Percentiles rank a stretch among this genome's conserved stretches.
phyloP scores from a whole-genome alignment of 2,113 vertebrate genomes.

The Phycodurus eques region DNA sequence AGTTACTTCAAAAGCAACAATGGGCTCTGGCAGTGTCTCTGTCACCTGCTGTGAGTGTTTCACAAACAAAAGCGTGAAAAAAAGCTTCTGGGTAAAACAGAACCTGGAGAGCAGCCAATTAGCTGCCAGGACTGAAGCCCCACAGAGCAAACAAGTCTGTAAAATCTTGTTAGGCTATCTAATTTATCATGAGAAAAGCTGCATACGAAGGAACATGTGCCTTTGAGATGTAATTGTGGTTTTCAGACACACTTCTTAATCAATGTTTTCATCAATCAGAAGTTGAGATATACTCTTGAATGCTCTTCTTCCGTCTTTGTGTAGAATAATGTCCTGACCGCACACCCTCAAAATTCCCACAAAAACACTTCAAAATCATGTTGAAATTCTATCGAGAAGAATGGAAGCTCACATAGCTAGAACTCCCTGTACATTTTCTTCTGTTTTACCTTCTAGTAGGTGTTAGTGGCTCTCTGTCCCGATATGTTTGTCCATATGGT shows the following conservation, averaged over 20 bases:
- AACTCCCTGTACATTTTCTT: neutral
- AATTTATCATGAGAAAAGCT: constrained; percentile 21
- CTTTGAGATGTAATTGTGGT: neutral
- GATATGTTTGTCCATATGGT: neutral
- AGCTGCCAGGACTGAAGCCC: constrained; percentile 24
- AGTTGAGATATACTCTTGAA: neutral
- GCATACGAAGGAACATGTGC: neutral
- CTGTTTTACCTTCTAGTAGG: neutral
- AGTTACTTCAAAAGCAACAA: constrained; percentile 18
- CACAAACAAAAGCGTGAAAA: constrained; percentile 28
- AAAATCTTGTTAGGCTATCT: constrained; percentile 25
- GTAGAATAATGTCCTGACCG: neutral
- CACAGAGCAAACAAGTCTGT: neutral
- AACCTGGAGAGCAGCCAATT: constrained; percentile 40
- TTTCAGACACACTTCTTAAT: neutral
- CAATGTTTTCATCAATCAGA: neutral
- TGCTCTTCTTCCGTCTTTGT: neutral
- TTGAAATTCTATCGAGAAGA: neutral
- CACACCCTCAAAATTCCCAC: neutral
- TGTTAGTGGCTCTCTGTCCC: neutral
- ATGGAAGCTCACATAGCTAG: neutral
- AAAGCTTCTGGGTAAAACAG: constrained; percentile 25
- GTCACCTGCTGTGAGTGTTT: constrained; percentile 34
- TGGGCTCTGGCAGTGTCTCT: constrained; percentile 18
- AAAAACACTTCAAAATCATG: neutral